A percentile compares a stretch with the other conserved stretches of the same genome.
Conservation (phyloP, 2,797 vertebrate species). For the Brachyalestes nurse region DNA sequence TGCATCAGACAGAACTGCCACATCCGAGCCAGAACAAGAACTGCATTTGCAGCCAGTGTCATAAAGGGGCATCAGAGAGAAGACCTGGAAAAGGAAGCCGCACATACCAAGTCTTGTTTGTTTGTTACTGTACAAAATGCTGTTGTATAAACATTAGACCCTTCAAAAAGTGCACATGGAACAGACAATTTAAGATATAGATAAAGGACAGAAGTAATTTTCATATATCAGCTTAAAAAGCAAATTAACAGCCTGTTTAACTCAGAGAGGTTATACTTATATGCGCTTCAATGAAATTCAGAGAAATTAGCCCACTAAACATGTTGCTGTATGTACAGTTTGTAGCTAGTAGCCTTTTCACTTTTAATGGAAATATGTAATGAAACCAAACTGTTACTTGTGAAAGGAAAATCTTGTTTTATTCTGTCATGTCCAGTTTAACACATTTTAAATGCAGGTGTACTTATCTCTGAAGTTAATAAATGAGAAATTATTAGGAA, state of each 20-base stretch:
- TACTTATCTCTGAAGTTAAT: neutral
- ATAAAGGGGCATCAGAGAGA: neutral
- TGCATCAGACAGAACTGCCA: neutral
- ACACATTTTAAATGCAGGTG: neutral
- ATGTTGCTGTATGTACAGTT: neutral
- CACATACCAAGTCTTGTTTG: neutral
- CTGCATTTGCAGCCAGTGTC: neutral
- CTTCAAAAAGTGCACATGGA: neutral
- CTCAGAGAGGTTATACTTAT: too few species aligned
- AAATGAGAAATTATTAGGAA: neutral
- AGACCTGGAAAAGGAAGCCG: neutral
- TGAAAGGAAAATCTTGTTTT: neutral
- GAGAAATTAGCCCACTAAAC: neutral
- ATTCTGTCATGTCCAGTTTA: neutral
- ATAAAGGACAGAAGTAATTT: neutral
- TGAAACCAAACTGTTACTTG: neutral
- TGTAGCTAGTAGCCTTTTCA: neutral
- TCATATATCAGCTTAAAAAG: too few species aligned
- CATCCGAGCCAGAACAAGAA: slow-evolving; percentile 18
- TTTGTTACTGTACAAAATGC: neutral
- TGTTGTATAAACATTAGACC: neutral
- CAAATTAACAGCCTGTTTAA: too few species aligned
- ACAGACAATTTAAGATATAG: slow-evolving; percentile 3
- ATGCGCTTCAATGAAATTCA: too few species aligned
- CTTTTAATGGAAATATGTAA: neutral